Conservation (phyloP, 2,113 vertebrate species). For the Anarhynchus alexandrinus region DNA sequence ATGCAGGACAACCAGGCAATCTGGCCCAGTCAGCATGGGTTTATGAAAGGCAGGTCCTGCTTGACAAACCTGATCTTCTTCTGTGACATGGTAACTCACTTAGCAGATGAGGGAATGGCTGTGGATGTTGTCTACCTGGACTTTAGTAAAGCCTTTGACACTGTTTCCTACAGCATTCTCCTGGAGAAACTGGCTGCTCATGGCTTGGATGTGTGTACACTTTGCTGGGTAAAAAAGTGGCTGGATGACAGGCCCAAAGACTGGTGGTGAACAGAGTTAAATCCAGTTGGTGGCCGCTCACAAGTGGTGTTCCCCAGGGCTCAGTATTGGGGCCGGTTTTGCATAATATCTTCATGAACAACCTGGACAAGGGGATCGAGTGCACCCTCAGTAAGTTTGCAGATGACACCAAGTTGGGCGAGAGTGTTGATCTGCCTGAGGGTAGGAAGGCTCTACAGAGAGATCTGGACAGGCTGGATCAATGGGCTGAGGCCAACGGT, state of each 20-base stretch:
- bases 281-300: not conserved
- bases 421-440: not conserved
- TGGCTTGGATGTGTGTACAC: not conserved
- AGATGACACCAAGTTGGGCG: not conserved
- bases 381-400: not conserved
- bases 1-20: not conserved
- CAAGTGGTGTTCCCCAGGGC: not conserved
- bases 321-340: not conserved
- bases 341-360: not conserved
- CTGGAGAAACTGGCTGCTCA: not conserved
- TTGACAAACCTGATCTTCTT: not conserved
- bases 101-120: not conserved
- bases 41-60: not conserved
- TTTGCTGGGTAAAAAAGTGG: not conserved
- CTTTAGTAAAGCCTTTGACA: not conserved
- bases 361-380: not conserved
- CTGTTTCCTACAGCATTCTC: not conserved
- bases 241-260: not conserved
- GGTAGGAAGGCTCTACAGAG: not conserved
- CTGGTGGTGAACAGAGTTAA: too few relatives aligned
- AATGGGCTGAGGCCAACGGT: not conserved
- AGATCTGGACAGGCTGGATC: not conserved
- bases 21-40: not conserved
- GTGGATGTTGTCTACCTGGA: not conserved
- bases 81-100: not conserved